Evolutionary conservation across 2,888 invertebrate genomes (phyloP), one percentile per base, ranked within the genome.

Genomic region (Sympetrum striolatum): DNA sequence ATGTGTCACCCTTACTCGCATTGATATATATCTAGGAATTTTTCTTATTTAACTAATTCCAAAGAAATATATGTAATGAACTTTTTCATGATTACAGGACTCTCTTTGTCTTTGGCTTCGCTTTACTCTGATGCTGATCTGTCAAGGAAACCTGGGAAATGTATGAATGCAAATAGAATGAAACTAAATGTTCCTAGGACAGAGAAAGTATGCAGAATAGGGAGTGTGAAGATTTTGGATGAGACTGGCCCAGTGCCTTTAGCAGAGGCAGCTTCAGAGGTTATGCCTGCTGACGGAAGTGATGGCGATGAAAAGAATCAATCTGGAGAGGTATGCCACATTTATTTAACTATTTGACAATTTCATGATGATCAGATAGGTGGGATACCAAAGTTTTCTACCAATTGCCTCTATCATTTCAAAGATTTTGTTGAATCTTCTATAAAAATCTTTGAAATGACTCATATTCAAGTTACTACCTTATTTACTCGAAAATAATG

Each of bases 31-130:
- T n/a, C n/a, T n/a, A n/a, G n/a, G n/a, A n/a, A n/a, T n/a, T n/a
- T n/a, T n/a, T n/a, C n/a, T n/a, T n/a, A n/a, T n/a, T n/a, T n/a
- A n/a, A n/a, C n/a, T 15, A 15, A 53, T 53, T 53, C 5, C 1
- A 18, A 18, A 53, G 1, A 1, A 39, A 2, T n/a, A 39, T 14
- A 53, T 22, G 22, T 37, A 35, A 14, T 37, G 22, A 22, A 15
- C 58, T 31, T 8, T 31, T 6, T 60, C 2, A 60, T 82, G 14
- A 64, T 60, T 91, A 15, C 91, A 92, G 96, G 95, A 25, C 93
- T 96, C 18, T 96, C 96, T 8, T 94, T 96, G 92, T 96, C 96
- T 0, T 95, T 96, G 95, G 96, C 95, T 6, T 96, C 96, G 0
- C 93, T 96, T 22, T 96, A 95, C 92, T 96, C 96, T 0, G 96